Percentiles rank a stretch among this genome's conserved stretches.
Conservation (phyloP, 2,797 vertebrate species). For the Catamblyrhynchus diadema region DNA sequence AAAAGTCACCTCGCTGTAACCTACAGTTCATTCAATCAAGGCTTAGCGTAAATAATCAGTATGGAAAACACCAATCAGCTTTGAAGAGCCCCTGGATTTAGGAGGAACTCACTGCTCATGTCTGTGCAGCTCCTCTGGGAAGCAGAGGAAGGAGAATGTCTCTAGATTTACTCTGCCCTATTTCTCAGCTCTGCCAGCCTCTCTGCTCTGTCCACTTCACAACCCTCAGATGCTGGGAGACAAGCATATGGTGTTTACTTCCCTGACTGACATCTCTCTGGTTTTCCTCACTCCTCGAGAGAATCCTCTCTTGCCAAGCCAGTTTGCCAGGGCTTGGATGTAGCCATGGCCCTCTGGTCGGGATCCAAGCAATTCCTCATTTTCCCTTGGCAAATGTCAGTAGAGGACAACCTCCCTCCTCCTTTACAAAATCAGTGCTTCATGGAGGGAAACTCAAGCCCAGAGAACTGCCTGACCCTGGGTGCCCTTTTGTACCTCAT, state of each 20-base stretch:
- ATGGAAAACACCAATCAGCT: slow-evolving; percentile 31
- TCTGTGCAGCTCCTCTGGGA: background rate
- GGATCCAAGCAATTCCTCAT: slow-evolving; percentile 61
- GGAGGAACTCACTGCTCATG: slow-evolving; percentile 7
- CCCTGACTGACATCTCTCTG: slow-evolving; percentile 52
- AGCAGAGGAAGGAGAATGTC: background rate
- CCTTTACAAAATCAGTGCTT: slow-evolving; percentile 2
- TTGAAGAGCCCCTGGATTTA: slow-evolving; percentile 21
- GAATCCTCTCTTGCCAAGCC: slow-evolving; percentile 65
- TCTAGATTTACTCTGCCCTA: slow-evolving; percentile 1
- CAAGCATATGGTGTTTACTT: slow-evolving; percentile 71
- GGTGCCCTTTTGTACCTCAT: background rate
- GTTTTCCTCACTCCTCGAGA: slow-evolving; percentile 60
- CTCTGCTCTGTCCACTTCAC: slow-evolving; percentile 54
- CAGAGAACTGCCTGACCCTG: background rate
- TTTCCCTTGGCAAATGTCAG: slow-evolving; percentile 46
- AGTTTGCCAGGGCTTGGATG: slow-evolving; percentile 72
- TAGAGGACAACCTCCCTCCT: slow-evolving; percentile 10
- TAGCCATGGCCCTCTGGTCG: slow-evolving; percentile 57
- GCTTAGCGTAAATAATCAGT: slow-evolving; percentile 50
- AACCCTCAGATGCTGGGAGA: slow-evolving; percentile 55
- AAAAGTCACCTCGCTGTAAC: slow-evolving; percentile 44
- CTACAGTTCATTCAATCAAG: slow-evolving; percentile 22
- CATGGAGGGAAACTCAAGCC: background rate
- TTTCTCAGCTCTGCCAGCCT: slow-evolving; percentile 23